Conservation (phyloP, 2,888 invertebrate genomes). For the Cerastoderma edule region DNA sequence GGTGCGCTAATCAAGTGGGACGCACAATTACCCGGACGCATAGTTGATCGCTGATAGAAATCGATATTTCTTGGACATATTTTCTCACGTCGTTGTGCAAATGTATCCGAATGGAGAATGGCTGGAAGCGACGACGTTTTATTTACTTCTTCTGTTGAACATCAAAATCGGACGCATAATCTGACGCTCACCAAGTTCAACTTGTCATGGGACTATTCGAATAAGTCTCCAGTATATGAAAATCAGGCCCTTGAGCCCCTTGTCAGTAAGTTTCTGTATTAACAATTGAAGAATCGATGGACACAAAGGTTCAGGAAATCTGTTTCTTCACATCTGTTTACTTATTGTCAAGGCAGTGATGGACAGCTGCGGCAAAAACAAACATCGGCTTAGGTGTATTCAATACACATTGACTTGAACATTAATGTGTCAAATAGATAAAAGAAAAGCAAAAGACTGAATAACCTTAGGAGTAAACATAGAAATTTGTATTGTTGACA, state of each 20-base stretch:
- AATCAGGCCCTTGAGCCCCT: slow-evolving; percentile 61
- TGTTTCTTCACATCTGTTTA: neutral
- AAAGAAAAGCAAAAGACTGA: neutral
- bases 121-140: slow-evolving; percentile 60
- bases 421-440: neutral
- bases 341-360: slow-evolving; percentile 1
- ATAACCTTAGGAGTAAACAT: too few relatives aligned
- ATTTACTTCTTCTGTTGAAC: slow-evolving; percentile 68
- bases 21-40: too few relatives aligned
- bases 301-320: neutral
- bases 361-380: neutral
- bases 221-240: slow-evolving; percentile 52
- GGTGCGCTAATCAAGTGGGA: too few relatives aligned
- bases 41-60: too few relatives aligned
- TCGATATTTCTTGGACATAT: slow-evolving; percentile 3
- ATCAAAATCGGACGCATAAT: slow-evolving; percentile 65
- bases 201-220: slow-evolving; percentile 64
- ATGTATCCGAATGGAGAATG: slow-evolving; percentile 13
- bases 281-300: too few relatives aligned
- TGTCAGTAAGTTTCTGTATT: slow-evolving; percentile 69
- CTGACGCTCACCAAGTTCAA: slow-evolving; percentile 67
- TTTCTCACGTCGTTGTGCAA: neutral
- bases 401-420: neutral
- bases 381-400: neutral
- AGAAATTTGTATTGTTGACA: too few relatives aligned